Evolutionary conservation across 2,113 vertebrate species (phyloP), one percentile per base, ranked within the genome.

Genomic region (Epinephelus lanceolatus): DNA sequence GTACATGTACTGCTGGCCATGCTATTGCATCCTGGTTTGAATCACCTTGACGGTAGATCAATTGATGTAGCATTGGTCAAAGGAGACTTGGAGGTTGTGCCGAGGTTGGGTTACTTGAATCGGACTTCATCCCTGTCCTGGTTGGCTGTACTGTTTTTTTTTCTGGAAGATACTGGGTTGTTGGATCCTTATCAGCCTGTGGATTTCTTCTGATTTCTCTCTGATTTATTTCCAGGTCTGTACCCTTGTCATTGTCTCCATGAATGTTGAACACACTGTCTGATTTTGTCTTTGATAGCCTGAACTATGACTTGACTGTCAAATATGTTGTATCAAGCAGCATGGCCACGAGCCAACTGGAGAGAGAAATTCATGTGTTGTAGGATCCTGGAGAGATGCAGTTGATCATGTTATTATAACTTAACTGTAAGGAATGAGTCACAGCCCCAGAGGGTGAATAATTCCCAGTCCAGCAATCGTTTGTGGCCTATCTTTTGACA

Each of bases 11-110:
- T 30, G 72, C 80, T 76, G 84, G 78, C 53, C 81, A 74, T 72
- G 89, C 81, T 71, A 63, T 76, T 77, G 77, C 65, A 74, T 74
- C 66, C 71, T 63, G 71, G 30, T 87, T 80, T 84, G 85, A 86
- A 93, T 94, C 94, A 95, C 93, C 91, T 94, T 95, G 92, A 93
- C 75, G 80, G 61, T 33, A 73, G 89, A 92, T 94, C 90, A 91
- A 86, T 95, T 91, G 83, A 78, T 88, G 86, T 86, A 80, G 79
- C 89, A 49, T 72, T 76, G 72, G 80, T 71, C 75, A 85, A 94
- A 95, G 94, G 94, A 94, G 93, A 93, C 83, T 93, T 92, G 81
- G 93, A 95, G 93, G 95, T 94, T 94, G 93, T 86, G 76, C 71
- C 70, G 55, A 88, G 89, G 83, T 89, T 88, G 83, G 81, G 91